Conservation (phyloP, 1,140 invertebrate species). For the Trinorchestia longiramus region DNA sequence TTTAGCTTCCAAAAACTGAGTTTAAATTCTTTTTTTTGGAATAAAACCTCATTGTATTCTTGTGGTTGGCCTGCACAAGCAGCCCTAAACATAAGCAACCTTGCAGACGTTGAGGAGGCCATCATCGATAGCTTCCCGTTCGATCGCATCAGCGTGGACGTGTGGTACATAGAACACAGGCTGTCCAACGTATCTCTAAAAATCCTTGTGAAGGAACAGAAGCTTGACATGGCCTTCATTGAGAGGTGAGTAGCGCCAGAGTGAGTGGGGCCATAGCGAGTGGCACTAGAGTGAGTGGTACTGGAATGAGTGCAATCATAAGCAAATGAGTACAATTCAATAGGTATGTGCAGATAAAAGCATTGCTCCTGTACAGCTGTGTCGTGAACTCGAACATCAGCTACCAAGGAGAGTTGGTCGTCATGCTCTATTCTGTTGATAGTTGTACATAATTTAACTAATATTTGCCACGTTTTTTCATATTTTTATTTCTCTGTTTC, state of each 20-base stretch:
- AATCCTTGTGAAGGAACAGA: not conserved
- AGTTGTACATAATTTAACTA: not conserved
- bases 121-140: slow-evolving; percentile 24
- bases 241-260: not conserved
- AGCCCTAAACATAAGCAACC: not conserved
- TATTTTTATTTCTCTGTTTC: not conserved
- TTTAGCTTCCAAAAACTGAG: no score
- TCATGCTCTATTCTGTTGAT: not conserved
- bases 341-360: not conserved
- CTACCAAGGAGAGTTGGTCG: not conserved
- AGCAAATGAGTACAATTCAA: no score
- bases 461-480: not conserved
- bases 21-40: no score
- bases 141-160: slow-evolving; percentile 22
- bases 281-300: not conserved
- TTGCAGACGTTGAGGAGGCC: slow-evolving; percentile 6
- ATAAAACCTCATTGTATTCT: no score
- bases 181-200: not conserved
- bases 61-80: not conserved
- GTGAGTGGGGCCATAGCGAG: not conserved
- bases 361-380: not conserved
- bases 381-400: not conserved
- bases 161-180: slow-evolving; percentile 45
- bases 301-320: not conserved
- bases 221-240: not conserved